Percentiles rank a stretch among this genome's conserved stretches.
These are phyloP conservation scores for Cariama cristata DNA, from an alignment of 2,113 vertebrate species.

Conservation along the genomic window DNA sequence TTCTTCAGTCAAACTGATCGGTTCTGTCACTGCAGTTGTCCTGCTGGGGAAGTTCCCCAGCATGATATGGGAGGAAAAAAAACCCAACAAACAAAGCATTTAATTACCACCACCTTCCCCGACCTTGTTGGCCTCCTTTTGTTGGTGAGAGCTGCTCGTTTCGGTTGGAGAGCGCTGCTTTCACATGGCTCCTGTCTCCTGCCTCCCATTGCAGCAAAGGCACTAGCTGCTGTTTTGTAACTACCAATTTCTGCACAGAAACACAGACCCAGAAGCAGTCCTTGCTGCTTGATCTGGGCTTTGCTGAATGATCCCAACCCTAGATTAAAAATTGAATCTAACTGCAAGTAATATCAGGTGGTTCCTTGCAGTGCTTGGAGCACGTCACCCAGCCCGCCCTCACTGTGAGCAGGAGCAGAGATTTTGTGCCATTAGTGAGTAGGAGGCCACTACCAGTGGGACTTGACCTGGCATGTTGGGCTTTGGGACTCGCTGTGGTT, in stretches of 20 bases:
- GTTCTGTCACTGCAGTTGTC: slow-evolving; percentile 27
- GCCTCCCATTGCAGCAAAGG: background rate
- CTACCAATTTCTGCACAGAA: background rate
- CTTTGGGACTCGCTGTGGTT: background rate
- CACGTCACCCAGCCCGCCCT: rapidly evolving
- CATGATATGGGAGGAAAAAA: background rate
- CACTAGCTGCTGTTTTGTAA: background rate
- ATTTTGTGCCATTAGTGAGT: background rate
- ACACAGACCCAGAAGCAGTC: background rate
- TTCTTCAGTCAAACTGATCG: slow-evolving; percentile 1
- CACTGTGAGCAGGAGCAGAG: rapidly evolving
- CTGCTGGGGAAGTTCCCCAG: slow-evolving; percentile 36
- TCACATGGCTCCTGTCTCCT: background rate
- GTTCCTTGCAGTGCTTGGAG: background rate
- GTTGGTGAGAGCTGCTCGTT: background rate
- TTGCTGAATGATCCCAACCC: background rate
- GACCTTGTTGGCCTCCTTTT: background rate
- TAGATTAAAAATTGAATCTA: background rate
- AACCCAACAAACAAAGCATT: background rate
- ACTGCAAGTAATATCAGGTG: background rate
- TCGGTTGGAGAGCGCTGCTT: background rate
- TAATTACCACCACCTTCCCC: background rate
- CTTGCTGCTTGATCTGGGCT: background rate
- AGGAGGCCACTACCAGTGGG: background rate
- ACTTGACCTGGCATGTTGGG: background rate